phyloP scores from a whole-genome alignment of 1,140 invertebrate genomes.

The Procambarus clarkii region DNA sequence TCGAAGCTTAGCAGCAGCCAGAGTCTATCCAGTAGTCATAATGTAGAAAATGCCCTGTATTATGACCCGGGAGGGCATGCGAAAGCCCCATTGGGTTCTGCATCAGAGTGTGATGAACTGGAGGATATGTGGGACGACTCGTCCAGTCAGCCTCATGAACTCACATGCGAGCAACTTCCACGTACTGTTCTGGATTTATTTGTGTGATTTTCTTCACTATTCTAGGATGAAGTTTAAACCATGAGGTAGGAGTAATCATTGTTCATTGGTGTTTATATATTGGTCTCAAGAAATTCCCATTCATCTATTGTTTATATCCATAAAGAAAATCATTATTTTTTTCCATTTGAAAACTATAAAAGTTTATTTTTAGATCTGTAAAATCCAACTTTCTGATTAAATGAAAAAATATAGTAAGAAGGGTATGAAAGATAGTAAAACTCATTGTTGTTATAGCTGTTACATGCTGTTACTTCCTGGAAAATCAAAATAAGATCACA shows the following conservation, averaged over 20 bases:
- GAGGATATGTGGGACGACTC: conserved; percentile 67
- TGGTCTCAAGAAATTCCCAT: too few relatives aligned
- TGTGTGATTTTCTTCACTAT: conserved; percentile 35
- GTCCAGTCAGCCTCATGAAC: conserved; percentile 42
- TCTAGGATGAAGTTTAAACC: not conserved
- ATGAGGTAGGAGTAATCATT: not conserved
- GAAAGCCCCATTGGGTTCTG: conserved; percentile 10
- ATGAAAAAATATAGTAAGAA: too few relatives aligned
- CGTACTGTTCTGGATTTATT: conserved; percentile 71
- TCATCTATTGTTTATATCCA: not conserved
- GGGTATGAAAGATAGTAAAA: too few relatives aligned
- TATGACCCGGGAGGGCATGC: conserved; percentile 38
- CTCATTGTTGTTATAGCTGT: too few relatives aligned
- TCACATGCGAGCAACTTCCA: conserved; percentile 56
- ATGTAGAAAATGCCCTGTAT: conserved; percentile 39
- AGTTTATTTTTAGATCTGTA: too few relatives aligned
- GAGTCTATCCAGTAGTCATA: conserved; percentile 13
- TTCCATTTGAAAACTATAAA: not conserved
- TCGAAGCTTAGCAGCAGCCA: conserved; percentile 8
- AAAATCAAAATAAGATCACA: not conserved
- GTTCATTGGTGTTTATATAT: too few relatives aligned
- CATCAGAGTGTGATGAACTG: conserved; percentile 43
- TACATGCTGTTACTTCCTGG: not conserved
- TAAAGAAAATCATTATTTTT: not conserved
- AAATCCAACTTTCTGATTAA: too few relatives aligned